Evolutionary conservation across 1,140 invertebrate species (phyloP), one percentile per base, ranked within the genome.

Genomic region (Brachystomella parvula): DNA sequence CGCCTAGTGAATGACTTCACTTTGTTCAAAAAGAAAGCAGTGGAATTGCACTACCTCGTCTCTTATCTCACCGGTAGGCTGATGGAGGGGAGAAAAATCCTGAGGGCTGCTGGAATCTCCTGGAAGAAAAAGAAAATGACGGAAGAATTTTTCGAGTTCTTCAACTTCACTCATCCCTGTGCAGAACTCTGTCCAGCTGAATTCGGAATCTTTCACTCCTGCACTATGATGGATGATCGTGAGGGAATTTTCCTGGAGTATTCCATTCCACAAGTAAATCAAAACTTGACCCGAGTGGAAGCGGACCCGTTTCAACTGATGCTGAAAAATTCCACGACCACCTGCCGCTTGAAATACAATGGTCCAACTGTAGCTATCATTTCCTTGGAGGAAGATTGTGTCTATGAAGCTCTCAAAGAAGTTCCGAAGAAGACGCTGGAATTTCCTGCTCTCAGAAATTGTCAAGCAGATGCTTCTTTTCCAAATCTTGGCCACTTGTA

Each of bases 131-230:
- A 35, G 2, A 35, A 63, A 59, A 1, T 67, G 2, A 63, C 66
- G 0, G 24, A n/a, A n/a, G 65, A 66, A 9, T 56, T 66, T 17
- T 62, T 66, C 26, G 66, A 67, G 3, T 63, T 44, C n/a, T 21
- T 67, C 1, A 63, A 67, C 26, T 58, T 59, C 30, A 59, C 61
- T 1, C 12, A 63, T 21, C 53, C 61, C 2, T 67, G 61, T 59
- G 3, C 30, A 21, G 49, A 57, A 21, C 29, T 57, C 31, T 39
- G 24, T 24, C 39, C 44, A 47, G 31, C 39, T 30, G 60, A 68
- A 24, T 47, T 21, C 56, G 2, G 61, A 63, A 32, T 67, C 33
- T 47, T 67, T 47, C 60, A 62, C 60, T 3, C 3, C 15, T 62
- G 60, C 33, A 24, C 19, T 21, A 62, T 62, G 60, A 19, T n/a